phyloP scores from a whole-genome alignment of 2,797 vertebrate species.

The Urosaurus nigricauda region DNA sequence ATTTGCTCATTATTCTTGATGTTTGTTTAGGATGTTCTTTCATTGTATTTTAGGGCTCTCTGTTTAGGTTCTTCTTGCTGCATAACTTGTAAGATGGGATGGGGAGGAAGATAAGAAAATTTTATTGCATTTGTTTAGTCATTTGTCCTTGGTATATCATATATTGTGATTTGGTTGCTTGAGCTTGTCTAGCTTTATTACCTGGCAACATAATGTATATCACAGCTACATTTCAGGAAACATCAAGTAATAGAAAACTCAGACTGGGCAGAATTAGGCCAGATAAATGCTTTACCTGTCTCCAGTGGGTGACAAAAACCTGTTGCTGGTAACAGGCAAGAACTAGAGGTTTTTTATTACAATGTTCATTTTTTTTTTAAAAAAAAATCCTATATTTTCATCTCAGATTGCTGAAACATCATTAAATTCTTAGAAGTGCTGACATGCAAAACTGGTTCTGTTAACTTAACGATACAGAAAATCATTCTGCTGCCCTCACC shows the following conservation, averaged over 20 bases:
- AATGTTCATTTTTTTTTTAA: background rate
- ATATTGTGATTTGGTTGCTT: conserved; percentile 20
- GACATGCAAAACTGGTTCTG: conserved; percentile 48
- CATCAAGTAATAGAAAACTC: conserved; percentile 65
- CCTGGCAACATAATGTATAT: conserved; percentile 29
- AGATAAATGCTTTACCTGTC: conserved; percentile 65
- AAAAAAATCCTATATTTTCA: background rate
- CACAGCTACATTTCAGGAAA: conserved; percentile 64
- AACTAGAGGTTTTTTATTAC: conserved; percentile 52
- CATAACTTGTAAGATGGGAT: background rate
- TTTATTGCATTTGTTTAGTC: background rate
- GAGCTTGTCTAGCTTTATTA: conserved; percentile 54
- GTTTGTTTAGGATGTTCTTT: background rate
- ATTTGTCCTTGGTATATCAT: conserved; percentile 1
- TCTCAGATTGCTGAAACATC: conserved; percentile 57
- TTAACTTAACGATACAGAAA: conserved; percentile 42
- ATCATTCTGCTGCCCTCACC: conserved; percentile 53
- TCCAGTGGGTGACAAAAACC: conserved; percentile 61
- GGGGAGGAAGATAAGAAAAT: background rate
- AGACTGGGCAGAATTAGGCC: conserved; percentile 72
- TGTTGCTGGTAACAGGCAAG: conserved; percentile 44
- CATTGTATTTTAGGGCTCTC: background rate
- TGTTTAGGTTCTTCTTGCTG: background rate
- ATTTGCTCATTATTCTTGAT: background rate
- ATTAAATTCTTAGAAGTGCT: conserved; percentile 50